Percentiles rank a stretch among this genome's conserved stretches.
phyloP scores from a whole-genome alignment of 1,140 invertebrate genomes.

The Chrysomallon squamiferum region DNA sequence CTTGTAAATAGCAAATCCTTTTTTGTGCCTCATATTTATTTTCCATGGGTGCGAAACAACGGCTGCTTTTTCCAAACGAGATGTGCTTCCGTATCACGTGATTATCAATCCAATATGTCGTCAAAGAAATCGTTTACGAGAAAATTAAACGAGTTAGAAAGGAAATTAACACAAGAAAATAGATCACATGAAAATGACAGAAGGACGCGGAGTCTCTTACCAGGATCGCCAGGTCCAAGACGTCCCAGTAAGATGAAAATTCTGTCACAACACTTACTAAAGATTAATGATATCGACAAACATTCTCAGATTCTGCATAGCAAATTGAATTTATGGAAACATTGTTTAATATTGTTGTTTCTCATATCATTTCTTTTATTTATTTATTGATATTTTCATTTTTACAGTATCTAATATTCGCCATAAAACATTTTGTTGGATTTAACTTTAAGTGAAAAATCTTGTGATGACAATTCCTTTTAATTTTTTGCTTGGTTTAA shows the following conservation, averaged over 20 bases:
- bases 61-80: no score
- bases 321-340: neutral
- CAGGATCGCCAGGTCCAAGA: slow-evolving; percentile 39
- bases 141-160: slow-evolving; percentile 73
- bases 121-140: slow-evolving; percentile 50
- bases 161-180: slow-evolving; percentile 72
- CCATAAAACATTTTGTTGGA: no score
- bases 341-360: neutral
- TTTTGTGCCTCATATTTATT: no score
- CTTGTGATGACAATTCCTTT: no score
- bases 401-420: no score
- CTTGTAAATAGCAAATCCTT: no score
- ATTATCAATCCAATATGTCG: slow-evolving; percentile 51
- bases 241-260: slow-evolving; percentile 39
- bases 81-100: slow-evolving; percentile 37
- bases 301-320: neutral
- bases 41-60: no score
- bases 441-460: no score
- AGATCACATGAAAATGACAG: slow-evolving; percentile 67
- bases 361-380: no score
- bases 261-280: neutral
- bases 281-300: no score
- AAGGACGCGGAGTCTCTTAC: slow-evolving; percentile 53
- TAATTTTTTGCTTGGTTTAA: no score
- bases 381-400: no score